Evolutionary conservation across 2,797 vertebrate species (phyloP), one percentile per base, ranked within the genome.

Genomic region (Sebastes itinus): DNA sequence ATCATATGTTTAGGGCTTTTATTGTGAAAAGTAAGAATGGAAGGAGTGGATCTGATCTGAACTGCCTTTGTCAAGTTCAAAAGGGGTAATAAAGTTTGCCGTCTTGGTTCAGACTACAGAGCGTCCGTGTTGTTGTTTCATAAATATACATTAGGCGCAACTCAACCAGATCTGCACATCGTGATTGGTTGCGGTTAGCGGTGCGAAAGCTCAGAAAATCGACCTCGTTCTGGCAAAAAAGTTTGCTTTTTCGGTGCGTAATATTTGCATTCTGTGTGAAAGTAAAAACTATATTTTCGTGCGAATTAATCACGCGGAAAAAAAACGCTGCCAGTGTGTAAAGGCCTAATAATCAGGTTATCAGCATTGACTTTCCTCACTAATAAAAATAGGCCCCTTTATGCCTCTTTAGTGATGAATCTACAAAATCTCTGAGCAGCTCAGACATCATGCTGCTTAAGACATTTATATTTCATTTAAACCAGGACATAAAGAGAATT

Each of bases 391-490:
- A 87, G 74, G 42, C 3, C 32, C 13, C 20, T 38, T 78, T 49
- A 52, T 30, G 55, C 52, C 46, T 83, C 80, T 76, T 85, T 63
- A 62, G 46, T 6, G 1, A 71, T 22, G 25, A 79, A 55, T 14
- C 27, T 33, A 74, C 63, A 35, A 66, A 52, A 82, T 60, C 75
- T 61, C 58, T 70, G 62, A 63, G 35, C 46, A 42, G 54, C 28
- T 81, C 42, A 49, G 25, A 76, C 77, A 59, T 66, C 55, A 75
- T 20, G 63, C 70, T 49, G 81, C 63, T 73, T 69, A 54, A 42
- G 58, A 76, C 78, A 82, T 87, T 74, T 70, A 83, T 75, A 81
- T 83, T 91, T 90, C 8, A 82, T 88, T 70, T 79, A 59, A 72
- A 72, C 8, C 18, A 38, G 35, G 14, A 80, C 79, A 84, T 46